Conservation (phyloP, 2,888 invertebrate genomes). For the Eupithecia pulchellata region DNA sequence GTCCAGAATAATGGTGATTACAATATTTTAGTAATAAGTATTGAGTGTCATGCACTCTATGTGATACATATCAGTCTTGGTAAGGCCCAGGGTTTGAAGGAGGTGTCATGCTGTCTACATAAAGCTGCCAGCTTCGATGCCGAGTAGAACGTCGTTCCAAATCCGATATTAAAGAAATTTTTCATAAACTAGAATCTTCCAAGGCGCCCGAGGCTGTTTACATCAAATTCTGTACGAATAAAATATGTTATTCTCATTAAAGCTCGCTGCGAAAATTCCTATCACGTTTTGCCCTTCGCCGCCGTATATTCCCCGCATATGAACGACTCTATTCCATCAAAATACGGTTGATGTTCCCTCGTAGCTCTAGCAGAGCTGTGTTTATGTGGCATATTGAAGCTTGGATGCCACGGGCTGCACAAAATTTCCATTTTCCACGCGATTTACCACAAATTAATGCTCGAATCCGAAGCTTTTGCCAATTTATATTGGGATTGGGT, state of each 20-base stretch:
- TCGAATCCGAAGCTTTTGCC: conserved; percentile 75
- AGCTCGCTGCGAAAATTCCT: conserved; percentile 65
- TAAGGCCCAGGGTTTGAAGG: background rate
- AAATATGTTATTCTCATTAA: conserved; percentile 63
- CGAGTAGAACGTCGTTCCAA: background rate
- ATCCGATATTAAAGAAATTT: background rate
- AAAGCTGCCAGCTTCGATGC: background rate
- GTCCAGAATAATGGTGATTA: too few species aligned
- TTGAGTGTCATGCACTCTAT: too few species aligned
- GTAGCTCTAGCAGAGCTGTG: conserved; percentile 31
- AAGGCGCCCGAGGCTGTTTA: conserved; percentile 40
- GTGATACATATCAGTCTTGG: too few species aligned
- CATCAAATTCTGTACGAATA: conserved; percentile 51
- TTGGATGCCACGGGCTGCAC: conserved; percentile 78
- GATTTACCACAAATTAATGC: conserved; percentile 84
- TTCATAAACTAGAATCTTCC: conserved; percentile 21
- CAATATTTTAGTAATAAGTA: too few species aligned
- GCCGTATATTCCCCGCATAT: conserved; percentile 37
- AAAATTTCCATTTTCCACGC: conserved; percentile 84
- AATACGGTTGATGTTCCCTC: conserved; percentile 49
- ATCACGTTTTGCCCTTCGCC: conserved; percentile 63
- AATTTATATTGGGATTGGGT: conserved; percentile 80
- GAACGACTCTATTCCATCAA: conserved; percentile 42
- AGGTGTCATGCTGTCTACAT: conserved; percentile 3
- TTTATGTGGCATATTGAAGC: conserved; percentile 53